Conservation (phyloP, 2,113 vertebrate genomes). For the Ceyx melanurus region DNA sequence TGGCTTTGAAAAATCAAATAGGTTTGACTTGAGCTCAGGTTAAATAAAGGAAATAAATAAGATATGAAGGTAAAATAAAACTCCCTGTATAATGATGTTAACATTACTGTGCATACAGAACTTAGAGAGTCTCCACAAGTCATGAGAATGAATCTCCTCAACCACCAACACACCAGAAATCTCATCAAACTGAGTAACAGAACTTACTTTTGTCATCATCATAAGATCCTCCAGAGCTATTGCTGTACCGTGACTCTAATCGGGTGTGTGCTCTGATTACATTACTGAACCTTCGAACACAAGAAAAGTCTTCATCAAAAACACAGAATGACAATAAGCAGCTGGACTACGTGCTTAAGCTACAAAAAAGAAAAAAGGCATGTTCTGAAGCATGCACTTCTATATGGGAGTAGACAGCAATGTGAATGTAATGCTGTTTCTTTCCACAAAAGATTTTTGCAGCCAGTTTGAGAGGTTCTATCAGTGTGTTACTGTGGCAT, state of each 20-base stretch:
- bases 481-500: background rate
- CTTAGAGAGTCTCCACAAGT: background rate
- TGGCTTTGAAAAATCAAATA: background rate
- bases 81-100: background rate
- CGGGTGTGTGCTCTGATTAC: conserved; percentile 91
- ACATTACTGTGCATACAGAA: background rate
- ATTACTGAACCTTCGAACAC: conserved; percentile 80
- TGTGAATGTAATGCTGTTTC: background rate
- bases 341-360: background rate
- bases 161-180: background rate
- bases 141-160: background rate
- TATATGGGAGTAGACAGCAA: background rate
- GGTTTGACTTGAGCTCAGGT: background rate
- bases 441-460: background rate
- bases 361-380: background rate
- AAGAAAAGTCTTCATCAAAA: conserved; percentile 18
- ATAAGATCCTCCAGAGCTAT: conserved; percentile 96
- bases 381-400: background rate
- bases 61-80: background rate
- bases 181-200: background rate
- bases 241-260: conserved; percentile 98
- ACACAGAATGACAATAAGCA: background rate
- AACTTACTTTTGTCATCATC: conserved; percentile 97
- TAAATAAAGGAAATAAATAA: conserved; percentile 7
- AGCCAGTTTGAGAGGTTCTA: background rate